These are phyloP conservation scores for Peromyscus maniculatus DNA, from an alignment of 2,113 vertebrate genomes.

Conservation along the genomic window DNA sequence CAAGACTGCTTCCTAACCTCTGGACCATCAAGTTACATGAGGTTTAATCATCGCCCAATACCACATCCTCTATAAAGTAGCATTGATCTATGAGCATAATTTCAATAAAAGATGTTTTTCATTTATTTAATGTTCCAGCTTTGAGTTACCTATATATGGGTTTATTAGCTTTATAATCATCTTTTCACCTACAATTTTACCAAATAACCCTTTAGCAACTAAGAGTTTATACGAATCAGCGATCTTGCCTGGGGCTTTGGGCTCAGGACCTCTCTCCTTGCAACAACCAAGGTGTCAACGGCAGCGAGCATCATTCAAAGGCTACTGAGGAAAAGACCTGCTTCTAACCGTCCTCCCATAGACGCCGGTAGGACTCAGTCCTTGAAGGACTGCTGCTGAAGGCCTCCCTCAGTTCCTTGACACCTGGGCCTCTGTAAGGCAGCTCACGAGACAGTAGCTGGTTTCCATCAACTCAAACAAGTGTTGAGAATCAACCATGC, in stretches of 20 bases:
- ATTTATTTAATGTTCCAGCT: background rate
- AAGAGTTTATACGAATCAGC: background rate
- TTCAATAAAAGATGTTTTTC: conserved; percentile 15
- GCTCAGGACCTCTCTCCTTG: background rate
- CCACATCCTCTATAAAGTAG: conserved; percentile 8
- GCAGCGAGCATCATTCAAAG: background rate
- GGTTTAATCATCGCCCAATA: background rate
- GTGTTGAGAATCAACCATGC: background rate
- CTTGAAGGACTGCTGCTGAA: background rate
- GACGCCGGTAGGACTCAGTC: no score
- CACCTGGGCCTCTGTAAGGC: background rate
- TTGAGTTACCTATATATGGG: background rate
- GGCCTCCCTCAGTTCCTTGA: background rate
- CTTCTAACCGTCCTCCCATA: background rate
- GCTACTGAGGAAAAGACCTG: background rate
- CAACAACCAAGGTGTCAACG: background rate
- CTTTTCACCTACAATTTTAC: background rate
- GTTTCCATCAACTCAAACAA: background rate
- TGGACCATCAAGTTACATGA: background rate
- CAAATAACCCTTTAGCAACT: background rate
- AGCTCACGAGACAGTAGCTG: background rate
- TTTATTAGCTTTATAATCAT: conserved; percentile 9
- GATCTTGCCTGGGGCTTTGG: background rate
- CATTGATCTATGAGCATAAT: background rate
- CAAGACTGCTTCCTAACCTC: background rate